Evolutionary conservation across 2,797 vertebrate species (phyloP), one percentile per base, ranked within the genome.

Genomic region (Xyrichtys novacula): DNA sequence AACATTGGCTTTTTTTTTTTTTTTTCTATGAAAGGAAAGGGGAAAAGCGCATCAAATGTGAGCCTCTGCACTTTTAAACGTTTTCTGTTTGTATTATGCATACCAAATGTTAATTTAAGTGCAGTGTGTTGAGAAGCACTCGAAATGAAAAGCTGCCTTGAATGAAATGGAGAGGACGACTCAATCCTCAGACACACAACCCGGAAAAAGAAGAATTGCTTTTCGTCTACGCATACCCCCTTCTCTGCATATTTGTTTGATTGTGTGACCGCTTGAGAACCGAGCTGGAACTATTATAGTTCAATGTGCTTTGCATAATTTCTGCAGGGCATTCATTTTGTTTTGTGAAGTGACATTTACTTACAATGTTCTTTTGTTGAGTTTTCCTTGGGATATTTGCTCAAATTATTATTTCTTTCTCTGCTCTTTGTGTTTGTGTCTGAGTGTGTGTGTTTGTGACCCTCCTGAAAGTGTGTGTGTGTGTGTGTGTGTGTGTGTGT

Each of bases 21-120:
- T 53, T 80, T 70, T 20, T 29, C 26, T 11, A 14, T 7, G 17
- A 10, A 25, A 34, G 42, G 25, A 9, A 28, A 47, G 25, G 14
- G 7, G 7, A 28, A 72, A 57, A 12, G 16, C 47, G 62, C 25
- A 66, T 80, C 58, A 71, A 72, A 80, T 72, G 42, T 67, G 56
- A 76, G 79, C 58, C 50, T 83, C 59, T 83, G 77, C 73, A 71
- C 63, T 74, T 71, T 67, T 57, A 59, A 81, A 77, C 67, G 63
- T 81, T 78, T 81, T 80, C 39, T 78, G 36, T 81, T 75, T 85
- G 66, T 78, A 57, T 70, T 75, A 83, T 70, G 74, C 49, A 78
- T 14, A 61, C 54, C 71, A 76, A 70, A 80, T 69, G 72, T 83
- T 87, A 85, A 87, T 89, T 84, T 84, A 90, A 87, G 82, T 85